Evolutionary conservation across 2,888 invertebrate genomes (phyloP).

Genomic region (Eupithecia dodoneata): DNA sequence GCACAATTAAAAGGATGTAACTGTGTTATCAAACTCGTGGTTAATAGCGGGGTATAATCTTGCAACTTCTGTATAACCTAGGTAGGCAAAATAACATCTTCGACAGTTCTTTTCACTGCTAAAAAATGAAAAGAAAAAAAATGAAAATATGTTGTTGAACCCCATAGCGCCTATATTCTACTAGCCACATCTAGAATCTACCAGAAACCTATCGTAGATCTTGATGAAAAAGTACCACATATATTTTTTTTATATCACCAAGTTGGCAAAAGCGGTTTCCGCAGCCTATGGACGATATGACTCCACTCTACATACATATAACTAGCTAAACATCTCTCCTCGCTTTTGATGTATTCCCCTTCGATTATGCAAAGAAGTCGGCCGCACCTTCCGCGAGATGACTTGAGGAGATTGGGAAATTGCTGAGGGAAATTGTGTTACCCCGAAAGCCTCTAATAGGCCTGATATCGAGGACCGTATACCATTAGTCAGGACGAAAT

Average conservation of each 20-base stretch:
- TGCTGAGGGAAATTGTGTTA: slow-evolving; percentile 19
- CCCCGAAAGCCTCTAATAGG: slow-evolving; percentile 23
- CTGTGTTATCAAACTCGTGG: too few species aligned
- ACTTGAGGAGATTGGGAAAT: slow-evolving; percentile 37
- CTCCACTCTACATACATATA: neutral
- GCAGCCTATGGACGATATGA: too few species aligned
- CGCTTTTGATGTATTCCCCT: slow-evolving; percentile 40
- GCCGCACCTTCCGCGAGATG: slow-evolving; percentile 31
- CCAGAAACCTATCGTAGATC: too few species aligned
- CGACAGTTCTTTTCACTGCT: neutral
- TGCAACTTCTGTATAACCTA: too few species aligned
- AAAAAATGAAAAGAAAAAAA: too few species aligned
- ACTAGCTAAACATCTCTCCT: neutral
- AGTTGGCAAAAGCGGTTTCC: too few species aligned
- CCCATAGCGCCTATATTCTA: too few species aligned
- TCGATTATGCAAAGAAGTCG: slow-evolving; percentile 45
- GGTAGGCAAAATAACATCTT: neutral
- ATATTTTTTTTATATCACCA: too few species aligned
- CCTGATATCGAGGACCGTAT: slow-evolving; percentile 1
- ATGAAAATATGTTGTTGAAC: too few species aligned
- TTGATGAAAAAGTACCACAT: too few species aligned
- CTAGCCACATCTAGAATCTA: too few species aligned
- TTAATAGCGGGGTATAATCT: too few species aligned
- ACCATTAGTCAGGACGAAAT: slow-evolving; percentile 5
- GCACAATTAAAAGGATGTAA: neutral